Conservation (phyloP, 1,140 invertebrate species). For the Anoplophora glabripennis region DNA sequence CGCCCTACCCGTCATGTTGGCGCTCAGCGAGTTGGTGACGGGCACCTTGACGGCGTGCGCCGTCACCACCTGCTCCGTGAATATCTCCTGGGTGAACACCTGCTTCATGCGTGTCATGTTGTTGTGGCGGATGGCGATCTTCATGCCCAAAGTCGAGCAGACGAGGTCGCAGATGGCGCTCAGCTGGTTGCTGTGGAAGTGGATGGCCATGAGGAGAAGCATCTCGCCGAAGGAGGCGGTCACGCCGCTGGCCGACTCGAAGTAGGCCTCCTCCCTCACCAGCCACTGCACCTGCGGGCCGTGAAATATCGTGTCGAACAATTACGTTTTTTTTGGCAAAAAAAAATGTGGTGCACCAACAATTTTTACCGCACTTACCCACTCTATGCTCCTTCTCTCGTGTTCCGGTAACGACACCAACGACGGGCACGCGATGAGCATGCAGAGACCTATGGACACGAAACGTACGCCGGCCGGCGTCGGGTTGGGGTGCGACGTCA, state of each 20-base stretch:
- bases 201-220: conserved; percentile 92
- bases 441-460: conserved; percentile 89
- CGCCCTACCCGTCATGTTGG: conserved; percentile 66
- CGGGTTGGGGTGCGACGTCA: conserved; percentile 87
- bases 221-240: conserved; percentile 93
- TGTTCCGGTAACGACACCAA: conserved; percentile 74
- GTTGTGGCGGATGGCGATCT: conserved; percentile 87
- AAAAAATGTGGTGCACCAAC: too few relatives aligned
- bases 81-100: conserved; percentile 95
- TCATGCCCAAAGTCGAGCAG: conserved; percentile 92
- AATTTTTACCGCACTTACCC: too few relatives aligned
- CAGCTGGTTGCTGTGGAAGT: conserved; percentile 93
- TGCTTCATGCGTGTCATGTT: conserved; percentile 89
- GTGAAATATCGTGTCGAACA: not conserved
- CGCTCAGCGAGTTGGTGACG: conserved; percentile 86
- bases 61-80: conserved; percentile 96
- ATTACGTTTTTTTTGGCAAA: not conserved
- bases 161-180: conserved; percentile 90
- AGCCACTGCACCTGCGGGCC: conserved; percentile 71
- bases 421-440: conserved; percentile 91
- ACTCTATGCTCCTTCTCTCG: conserved; percentile 88
- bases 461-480: conserved; percentile 88
- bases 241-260: conserved; percentile 74
- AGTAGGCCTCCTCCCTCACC: conserved; percentile 84
- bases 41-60: conserved; percentile 94